Base-by-base conservation (phyloP, 2,888 invertebrate species). In the Aleiodes leptofemur region DNA sequence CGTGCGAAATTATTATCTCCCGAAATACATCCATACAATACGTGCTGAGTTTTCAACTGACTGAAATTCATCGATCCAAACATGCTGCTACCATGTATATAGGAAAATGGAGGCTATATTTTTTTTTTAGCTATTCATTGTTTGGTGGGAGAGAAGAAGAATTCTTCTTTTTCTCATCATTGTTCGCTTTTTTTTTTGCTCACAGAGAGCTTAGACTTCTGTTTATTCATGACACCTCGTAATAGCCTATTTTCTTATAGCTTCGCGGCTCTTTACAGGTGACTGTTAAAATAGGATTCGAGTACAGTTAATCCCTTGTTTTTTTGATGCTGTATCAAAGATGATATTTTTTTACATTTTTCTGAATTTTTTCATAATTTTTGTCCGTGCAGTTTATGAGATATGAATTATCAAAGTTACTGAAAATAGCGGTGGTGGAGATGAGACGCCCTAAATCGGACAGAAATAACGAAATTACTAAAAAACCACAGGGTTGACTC, bases 51-150 rank as follows among this genome's bases (percentile, higher is more conserved):
- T 69, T 43, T 34, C 73, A 70, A 68, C 73, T 57, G 72, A 70
- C 70, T 77, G 66, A 66, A 77, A 76, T 68, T 71, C 73, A 77
- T 77, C 73, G 77, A 77, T 77, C 77, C 73, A 31, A 48, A 68
- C 59, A 59, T 34, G 34, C 72, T n/a, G 8, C 16, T n/a, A 48
- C 4, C 61, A 31, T 57, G 57, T 34, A 61, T 38, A 38, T 38
- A 61, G 14, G 43, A 43, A 43, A 43, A 43, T 43, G 14, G n/a
- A n/a, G 48, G 4, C 23, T 48, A 9, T 57, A 29, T 43, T 50
- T 71, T 48, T 57, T 38, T 29, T 50, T n/a, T 31, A 31, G 7
- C 34, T 13, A 55, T 72, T 55, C 29, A 8, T n/a, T 23, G 16
- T 11, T 31, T 29, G n/a, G 34, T 34, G 31, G 7, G 43, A 61